Conservation (phyloP, 2,888 invertebrate species). For the Drepanosiphum platanoidis region DNA sequence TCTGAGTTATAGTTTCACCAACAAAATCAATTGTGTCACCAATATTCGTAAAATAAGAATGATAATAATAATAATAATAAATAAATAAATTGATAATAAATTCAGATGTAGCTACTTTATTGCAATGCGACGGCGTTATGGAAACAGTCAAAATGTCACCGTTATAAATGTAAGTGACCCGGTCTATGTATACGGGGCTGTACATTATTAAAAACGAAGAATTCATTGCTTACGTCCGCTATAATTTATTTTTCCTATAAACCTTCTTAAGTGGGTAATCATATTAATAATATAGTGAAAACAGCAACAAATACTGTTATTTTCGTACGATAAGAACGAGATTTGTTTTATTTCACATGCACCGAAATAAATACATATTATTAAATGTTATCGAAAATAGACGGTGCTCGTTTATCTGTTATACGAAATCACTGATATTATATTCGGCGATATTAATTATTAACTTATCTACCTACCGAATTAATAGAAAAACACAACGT, state of each 20-base stretch:
- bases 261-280: background rate
- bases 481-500: background rate
- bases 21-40: conserved; percentile 46
- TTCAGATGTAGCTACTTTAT: background rate
- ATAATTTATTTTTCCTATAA: conserved; percentile 18
- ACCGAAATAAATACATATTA: conserved; percentile 4
- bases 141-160: conserved; percentile 23
- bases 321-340: background rate
- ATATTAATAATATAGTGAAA: conserved; percentile 14
- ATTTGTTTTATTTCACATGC: conserved; percentile 5
- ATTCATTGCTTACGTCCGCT: background rate
- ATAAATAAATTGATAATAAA: conserved; percentile 32
- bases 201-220: conserved; percentile 23
- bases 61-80: conserved; percentile 13
- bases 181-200: background rate
- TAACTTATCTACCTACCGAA: background rate
- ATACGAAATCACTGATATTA: background rate
- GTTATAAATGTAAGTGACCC: conserved; percentile 19
- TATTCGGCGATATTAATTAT: background rate
- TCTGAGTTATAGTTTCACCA: conserved; percentile 25
- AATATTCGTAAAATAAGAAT: background rate
- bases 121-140: background rate
- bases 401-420: too few species aligned
- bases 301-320: background rate
- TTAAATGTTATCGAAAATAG: background rate